These are phyloP conservation scores for Anthophora plumipes DNA, from an alignment of 2,888 invertebrate genomes.

Conservation along the genomic window DNA sequence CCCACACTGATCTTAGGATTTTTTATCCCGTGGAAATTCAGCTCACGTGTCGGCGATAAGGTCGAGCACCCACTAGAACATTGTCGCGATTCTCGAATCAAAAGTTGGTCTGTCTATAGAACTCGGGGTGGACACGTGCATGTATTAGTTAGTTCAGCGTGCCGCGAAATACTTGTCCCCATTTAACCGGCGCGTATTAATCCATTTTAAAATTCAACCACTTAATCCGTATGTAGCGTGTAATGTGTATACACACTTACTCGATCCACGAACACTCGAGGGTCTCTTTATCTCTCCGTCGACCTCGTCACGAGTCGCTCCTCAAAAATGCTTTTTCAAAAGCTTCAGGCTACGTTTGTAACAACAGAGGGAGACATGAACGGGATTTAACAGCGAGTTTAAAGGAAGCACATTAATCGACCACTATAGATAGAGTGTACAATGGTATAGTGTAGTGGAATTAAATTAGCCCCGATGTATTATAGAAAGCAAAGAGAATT, in stretches of 20 bases:
- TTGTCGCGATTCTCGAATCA: conserved; percentile 46
- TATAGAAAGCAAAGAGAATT: no score
- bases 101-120: conserved; percentile 32
- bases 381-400: conserved; percentile 5
- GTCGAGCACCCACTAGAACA: conserved; percentile 48
- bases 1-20: conserved; percentile 9
- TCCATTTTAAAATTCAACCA: conserved; percentile 50
- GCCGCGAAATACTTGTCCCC: conserved; percentile 50
- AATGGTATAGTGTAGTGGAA: not conserved
- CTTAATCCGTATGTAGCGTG: conserved; percentile 32
- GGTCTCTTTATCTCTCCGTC: conserved; percentile 44
- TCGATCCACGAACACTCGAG: conserved; percentile 36
- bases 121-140: not conserved
- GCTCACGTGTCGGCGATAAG: conserved; percentile 20
- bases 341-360: conserved; percentile 21
- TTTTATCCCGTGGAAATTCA: not conserved
- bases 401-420: not conserved
- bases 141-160: conserved; percentile 27
- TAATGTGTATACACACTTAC: conserved; percentile 26
- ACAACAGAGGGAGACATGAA: conserved; percentile 3
- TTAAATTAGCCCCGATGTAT: not conserved
- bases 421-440: no score
- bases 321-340: conserved; percentile 26
- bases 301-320: conserved; percentile 26
- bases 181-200: conserved; percentile 48